Percentiles rank a stretch among this genome's conserved stretches.
Evolutionary conservation across 2,797 vertebrate species (phyloP).

Genomic region (Ambastaia sidthimunki): DNA sequence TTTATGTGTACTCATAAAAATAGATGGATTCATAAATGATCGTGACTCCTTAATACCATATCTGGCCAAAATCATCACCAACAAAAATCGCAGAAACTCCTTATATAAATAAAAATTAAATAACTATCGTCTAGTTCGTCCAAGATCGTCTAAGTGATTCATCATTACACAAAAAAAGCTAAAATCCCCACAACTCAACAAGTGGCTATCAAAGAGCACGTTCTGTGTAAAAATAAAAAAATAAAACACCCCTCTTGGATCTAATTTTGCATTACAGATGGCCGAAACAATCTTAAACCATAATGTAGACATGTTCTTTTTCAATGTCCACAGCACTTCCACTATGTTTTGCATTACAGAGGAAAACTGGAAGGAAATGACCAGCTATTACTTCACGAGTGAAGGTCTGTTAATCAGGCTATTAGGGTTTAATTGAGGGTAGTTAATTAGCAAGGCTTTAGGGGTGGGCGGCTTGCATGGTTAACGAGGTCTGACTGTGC

Average conservation of each 20-base stretch:
- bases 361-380: conserved; percentile 73
- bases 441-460: conserved; percentile 76
- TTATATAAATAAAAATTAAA: conserved; percentile 7
- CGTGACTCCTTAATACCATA: conserved; percentile 52
- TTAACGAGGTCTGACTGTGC: conserved; percentile 65
- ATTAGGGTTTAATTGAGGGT: conserved; percentile 82
- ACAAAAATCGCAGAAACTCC: conserved; percentile 10
- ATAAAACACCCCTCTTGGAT: conserved; percentile 47
- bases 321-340: conserved; percentile 44
- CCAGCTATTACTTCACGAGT: conserved; percentile 73
- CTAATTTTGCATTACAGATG: conserved; percentile 50
- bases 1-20: conserved; percentile 53
- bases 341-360: conserved; percentile 66
- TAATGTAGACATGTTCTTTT: conserved; percentile 43
- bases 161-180: conserved; percentile 52
- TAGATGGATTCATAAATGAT: conserved; percentile 56
- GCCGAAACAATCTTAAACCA: conserved; percentile 27
- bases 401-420: conserved; percentile 80
- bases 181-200: conserved; percentile 54
- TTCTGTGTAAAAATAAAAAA: background rate
- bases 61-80: conserved; percentile 47
- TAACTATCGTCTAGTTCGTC: conserved; percentile 54
- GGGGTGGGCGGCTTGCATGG: conserved; percentile 65
- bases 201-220: conserved; percentile 57
- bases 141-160: conserved; percentile 61